A percentile compares a stretch with the other conserved stretches of the same genome.
phyloP scores from a whole-genome alignment of 2,797 vertebrate genomes.

The Propithecus deckenii region DNA sequence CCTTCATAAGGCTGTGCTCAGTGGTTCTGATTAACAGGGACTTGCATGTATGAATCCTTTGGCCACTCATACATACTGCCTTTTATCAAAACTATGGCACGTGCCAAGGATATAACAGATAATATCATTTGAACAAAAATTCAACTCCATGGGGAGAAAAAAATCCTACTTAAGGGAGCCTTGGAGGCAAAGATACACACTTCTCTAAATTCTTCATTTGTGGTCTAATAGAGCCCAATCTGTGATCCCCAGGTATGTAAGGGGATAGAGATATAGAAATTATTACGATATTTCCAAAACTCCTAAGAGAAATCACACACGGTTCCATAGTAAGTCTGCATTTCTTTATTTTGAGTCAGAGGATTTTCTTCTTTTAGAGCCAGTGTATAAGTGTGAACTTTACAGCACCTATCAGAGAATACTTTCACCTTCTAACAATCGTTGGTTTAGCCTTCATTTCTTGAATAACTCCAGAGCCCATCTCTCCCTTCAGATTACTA shows the following conservation, averaged over 20 bases:
- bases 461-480: neutral
- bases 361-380: neutral
- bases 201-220: neutral
- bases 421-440: neutral
- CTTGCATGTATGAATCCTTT: neutral
- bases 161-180: neutral
- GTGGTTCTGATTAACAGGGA: neutral
- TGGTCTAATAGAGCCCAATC: neutral
- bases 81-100: neutral
- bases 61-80: neutral
- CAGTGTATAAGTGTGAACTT: neutral
- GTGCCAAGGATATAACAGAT: neutral
- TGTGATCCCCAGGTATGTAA: neutral
- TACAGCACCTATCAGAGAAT: neutral
- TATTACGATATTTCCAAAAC: neutral
- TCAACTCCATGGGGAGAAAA: neutral
- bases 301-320: neutral
- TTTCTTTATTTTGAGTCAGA: neutral
- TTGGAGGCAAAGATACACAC: neutral
- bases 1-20: neutral
- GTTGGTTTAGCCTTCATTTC: neutral
- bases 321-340: neutral
- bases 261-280: neutral
- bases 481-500: neutral
- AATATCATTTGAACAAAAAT: neutral